phyloP scores from a whole-genome alignment of 2,113 vertebrate genomes.

The Rhinolophus sinicus region DNA sequence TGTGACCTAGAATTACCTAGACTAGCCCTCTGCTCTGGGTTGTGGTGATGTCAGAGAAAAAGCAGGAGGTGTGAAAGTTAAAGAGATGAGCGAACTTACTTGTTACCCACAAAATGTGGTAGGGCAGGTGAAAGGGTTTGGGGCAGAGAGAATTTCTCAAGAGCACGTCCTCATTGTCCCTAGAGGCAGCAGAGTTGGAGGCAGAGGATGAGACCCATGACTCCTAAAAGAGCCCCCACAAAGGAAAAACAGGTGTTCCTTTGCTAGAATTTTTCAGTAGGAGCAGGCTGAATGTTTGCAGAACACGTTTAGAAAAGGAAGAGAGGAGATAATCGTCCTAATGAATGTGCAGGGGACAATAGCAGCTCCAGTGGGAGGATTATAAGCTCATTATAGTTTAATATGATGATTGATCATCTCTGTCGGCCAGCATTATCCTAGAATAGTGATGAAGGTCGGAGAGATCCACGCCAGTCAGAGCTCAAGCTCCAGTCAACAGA shows the following conservation, averaged over 20 bases:
- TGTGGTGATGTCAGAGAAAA: background rate
- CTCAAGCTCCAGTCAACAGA: conserved; percentile 21
- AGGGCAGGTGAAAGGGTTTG: background rate
- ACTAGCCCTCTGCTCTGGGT: background rate
- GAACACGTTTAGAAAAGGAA: conserved; percentile 63
- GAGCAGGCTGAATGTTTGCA: conserved; percentile 59
- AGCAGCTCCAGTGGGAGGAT: conserved; percentile 77
- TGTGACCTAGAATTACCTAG: background rate
- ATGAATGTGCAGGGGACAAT: conserved; percentile 77
- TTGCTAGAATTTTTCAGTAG: background rate
- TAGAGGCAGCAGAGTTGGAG: background rate
- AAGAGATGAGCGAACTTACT: background rate
- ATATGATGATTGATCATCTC: conserved; percentile 85
- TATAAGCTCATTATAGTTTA: conserved; percentile 82
- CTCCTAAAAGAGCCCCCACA: background rate
- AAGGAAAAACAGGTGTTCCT: background rate
- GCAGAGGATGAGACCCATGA: background rate
- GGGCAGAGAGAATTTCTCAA: background rate
- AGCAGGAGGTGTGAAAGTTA: background rate
- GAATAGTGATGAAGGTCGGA: conserved; percentile 74
- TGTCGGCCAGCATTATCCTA: conserved; percentile 69
- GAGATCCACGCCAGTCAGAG: conserved; percentile 47
- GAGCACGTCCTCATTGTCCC: background rate
- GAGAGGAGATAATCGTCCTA: conserved; percentile 76
- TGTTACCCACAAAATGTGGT: background rate